phyloP scores from a whole-genome alignment of 1,140 invertebrate species.

The Stegodyphus dumicola region DNA sequence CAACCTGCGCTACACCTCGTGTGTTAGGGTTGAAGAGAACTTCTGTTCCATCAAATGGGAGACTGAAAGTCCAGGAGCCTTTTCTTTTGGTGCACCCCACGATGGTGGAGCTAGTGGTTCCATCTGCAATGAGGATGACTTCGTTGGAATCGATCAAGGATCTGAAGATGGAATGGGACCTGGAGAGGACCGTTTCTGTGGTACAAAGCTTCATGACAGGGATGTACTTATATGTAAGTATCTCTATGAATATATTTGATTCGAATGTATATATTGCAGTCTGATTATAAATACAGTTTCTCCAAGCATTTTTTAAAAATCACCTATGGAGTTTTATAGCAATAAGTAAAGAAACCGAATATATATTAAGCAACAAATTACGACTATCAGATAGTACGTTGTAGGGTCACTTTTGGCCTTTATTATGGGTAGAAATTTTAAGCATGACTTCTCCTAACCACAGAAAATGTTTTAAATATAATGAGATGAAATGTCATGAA shows the following conservation, averaged over 20 bases:
- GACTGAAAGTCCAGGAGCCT: constrained; percentile 63
- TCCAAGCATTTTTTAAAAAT: no score
- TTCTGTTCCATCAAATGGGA: constrained; percentile 80
- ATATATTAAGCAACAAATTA: no score
- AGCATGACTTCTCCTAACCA: no score
- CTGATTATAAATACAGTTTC: neutral
- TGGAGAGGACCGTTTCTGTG: constrained; percentile 65
- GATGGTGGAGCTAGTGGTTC: constrained; percentile 63
- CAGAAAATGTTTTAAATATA: no score
- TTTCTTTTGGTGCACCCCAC: constrained; percentile 63
- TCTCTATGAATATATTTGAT: neutral
- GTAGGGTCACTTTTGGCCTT: no score
- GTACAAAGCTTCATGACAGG: constrained; percentile 62
- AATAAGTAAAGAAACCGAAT: no score
- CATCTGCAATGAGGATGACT: constrained; percentile 65
- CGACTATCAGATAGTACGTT: no score
- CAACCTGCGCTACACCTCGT: constrained; percentile 89
- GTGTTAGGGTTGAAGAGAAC: constrained; percentile 84
- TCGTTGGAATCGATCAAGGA: constrained; percentile 65
- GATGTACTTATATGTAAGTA: constrained; percentile 64
- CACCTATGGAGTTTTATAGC: no score
- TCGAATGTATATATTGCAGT: neutral
- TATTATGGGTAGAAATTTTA: no score
- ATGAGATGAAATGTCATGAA: no score
- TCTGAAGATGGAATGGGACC: constrained; percentile 64